These are phyloP conservation scores for Drosophila algonquin DNA, from an alignment of 2,888 invertebrate genomes.

Conservation along the genomic window DNA sequence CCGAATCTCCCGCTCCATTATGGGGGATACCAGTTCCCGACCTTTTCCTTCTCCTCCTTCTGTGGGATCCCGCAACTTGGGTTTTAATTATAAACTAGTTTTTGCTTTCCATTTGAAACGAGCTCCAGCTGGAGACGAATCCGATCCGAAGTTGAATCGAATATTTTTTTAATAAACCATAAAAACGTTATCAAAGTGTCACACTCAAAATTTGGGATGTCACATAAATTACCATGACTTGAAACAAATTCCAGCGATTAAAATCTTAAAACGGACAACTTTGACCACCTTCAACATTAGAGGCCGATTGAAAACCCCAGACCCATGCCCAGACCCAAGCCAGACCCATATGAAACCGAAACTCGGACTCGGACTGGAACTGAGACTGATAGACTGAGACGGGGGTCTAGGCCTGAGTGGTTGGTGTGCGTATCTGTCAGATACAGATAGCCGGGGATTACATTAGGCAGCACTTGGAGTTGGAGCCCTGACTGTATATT, in stretches of 20 bases:
- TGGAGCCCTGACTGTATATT: not conserved
- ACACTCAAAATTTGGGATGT: conserved; percentile 69
- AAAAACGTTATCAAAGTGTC: conserved; percentile 69
- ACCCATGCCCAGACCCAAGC: not conserved
- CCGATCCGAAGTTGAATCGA: conserved; percentile 33
- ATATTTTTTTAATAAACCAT: conserved; percentile 57
- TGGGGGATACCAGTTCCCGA: conserved; percentile 11
- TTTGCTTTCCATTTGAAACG: conserved; percentile 46
- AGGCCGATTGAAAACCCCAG: conserved; percentile 27
- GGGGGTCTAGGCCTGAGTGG: conserved; percentile 35
- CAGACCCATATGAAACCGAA: conserved; percentile 29
- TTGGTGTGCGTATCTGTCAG: conserved; percentile 32
- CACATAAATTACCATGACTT: conserved; percentile 64
- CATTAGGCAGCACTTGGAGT: conserved; percentile 31
- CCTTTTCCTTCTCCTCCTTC: not conserved
- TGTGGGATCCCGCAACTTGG: conserved; percentile 27
- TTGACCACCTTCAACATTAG: conserved; percentile 27
- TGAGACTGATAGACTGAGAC: not conserved
- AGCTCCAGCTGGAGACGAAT: conserved; percentile 15
- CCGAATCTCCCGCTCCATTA: conserved; percentile 16
- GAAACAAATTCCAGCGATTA: conserved; percentile 62
- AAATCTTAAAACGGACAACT: conserved; percentile 49
- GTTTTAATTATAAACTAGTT: conserved; percentile 62
- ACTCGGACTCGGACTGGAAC: conserved; percentile 2
- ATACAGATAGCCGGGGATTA: conserved; percentile 34